Evolutionary conservation across 2,797 vertebrate genomes (phyloP).

Genomic region (Hydrophis major): DNA sequence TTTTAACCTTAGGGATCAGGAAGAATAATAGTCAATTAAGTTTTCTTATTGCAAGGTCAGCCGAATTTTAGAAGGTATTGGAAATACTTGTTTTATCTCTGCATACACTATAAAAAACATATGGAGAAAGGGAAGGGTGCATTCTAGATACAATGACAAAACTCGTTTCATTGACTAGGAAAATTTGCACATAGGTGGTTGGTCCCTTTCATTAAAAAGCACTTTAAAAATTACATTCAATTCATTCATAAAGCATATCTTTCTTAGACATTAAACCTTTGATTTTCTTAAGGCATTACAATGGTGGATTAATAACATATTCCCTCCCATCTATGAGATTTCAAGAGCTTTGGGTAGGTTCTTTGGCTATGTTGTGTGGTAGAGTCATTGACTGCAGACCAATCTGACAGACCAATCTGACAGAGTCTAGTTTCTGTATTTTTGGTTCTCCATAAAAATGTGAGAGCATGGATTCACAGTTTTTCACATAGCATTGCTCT

Average conservation of each 20-base stretch:
- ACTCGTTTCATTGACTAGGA: neutral
- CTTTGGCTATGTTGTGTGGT: neutral
- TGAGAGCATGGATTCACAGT: neutral
- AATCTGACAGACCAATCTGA: neutral
- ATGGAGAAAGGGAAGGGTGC: neutral
- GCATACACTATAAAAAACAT: constrained; percentile 3
- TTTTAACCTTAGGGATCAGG: constrained; percentile 36
- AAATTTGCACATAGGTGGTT: neutral
- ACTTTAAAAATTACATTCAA: neutral
- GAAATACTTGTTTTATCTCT: constrained; percentile 20
- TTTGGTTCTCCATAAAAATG: neutral
- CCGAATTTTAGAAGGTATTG: constrained; percentile 12
- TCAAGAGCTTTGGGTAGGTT: neutral
- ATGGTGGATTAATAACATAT: neutral
- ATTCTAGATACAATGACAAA: neutral
- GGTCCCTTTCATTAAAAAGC: neutral
- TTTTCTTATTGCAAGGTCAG: constrained; percentile 40
- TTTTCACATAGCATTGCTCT: neutral
- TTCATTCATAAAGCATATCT: neutral
- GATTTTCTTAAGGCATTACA: neutral
- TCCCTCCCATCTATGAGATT: neutral
- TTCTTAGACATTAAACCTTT: neutral
- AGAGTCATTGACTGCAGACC: neutral
- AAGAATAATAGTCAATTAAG: constrained; percentile 47
- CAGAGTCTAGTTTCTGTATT: neutral